Evolutionary conservation across 2,888 invertebrate genomes (phyloP).

Genomic region (Hoplodrina blanda): DNA sequence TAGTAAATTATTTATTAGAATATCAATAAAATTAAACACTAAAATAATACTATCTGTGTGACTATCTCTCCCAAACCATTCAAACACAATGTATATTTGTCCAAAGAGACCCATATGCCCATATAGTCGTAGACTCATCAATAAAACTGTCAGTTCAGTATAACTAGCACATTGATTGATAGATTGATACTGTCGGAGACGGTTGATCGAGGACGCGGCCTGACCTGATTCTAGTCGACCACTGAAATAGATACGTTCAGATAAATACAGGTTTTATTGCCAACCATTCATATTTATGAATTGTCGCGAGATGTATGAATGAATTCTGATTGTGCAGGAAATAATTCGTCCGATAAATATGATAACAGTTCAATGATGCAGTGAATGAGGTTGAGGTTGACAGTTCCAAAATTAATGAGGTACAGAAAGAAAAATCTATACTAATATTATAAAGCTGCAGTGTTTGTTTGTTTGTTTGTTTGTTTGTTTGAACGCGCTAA

Average conservation of each 20-base stretch:
- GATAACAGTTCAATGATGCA: background rate
- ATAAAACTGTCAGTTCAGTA: conserved; percentile 44
- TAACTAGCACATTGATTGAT: conserved; percentile 52
- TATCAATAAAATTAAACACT: too few relatives aligned
- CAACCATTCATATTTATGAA: conserved; percentile 44
- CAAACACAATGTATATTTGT: conserved; percentile 16
- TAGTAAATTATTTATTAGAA: too few relatives aligned
- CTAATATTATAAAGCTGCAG: too few relatives aligned
- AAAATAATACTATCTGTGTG: background rate
- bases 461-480: too few relatives aligned
- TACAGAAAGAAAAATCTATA: background rate
- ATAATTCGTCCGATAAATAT: background rate
- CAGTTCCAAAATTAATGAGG: background rate
- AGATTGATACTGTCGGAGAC: conserved; percentile 41
- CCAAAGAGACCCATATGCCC: conserved; percentile 31
- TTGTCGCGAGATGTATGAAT: conserved; percentile 19
- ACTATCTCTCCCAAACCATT: background rate
- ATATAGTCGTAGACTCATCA: conserved; percentile 19
- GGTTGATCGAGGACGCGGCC: conserved; percentile 60
- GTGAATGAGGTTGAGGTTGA: background rate
- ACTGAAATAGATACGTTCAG: conserved; percentile 64
- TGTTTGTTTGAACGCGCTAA: too few relatives aligned
- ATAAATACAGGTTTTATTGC: conserved; percentile 59
- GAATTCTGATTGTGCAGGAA: conserved; percentile 40
- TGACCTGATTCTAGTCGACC: conserved; percentile 63